Percentiles rank a stretch among this genome's conserved stretches.
Conservation (phyloP, 2,888 invertebrate species). For the Erannis defoliaria region DNA sequence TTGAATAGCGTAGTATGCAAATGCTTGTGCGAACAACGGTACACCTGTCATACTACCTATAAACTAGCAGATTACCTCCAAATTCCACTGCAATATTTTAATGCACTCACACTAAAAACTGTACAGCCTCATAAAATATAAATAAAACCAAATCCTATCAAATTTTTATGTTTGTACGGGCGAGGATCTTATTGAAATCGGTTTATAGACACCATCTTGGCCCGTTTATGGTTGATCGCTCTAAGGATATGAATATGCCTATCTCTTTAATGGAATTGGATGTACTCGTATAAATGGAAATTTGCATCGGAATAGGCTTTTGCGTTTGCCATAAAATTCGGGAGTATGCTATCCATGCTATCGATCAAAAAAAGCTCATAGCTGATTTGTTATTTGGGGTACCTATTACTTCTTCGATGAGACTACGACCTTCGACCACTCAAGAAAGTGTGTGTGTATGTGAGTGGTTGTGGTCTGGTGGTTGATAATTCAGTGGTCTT, state of each 20-base stretch:
- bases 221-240: conserved; percentile 30
- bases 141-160: conserved; percentile 34
- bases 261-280: conserved; percentile 27
- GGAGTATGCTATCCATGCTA: background rate
- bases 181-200: conserved; percentile 35
- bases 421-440: too few species aligned
- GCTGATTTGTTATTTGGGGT: background rate
- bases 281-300: conserved; percentile 13
- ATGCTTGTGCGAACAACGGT: conserved; percentile 44
- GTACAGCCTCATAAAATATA: conserved; percentile 36
- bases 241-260: conserved; percentile 34
- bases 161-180: conserved; percentile 37
- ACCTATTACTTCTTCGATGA: background rate
- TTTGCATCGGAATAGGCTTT: conserved; percentile 9
- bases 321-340: conserved; percentile 7
- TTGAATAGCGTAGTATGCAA: conserved; percentile 42
- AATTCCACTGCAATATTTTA: conserved; percentile 37
- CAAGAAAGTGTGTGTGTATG: background rate
- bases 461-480: too few species aligned
- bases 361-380: background rate
- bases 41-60: conserved; percentile 26
- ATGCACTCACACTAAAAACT: conserved; percentile 34
- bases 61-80: conserved; percentile 29
- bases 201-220: conserved; percentile 35
- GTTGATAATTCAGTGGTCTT: too few species aligned